A percentile compares a stretch with the other conserved stretches of the same genome.
phyloP scores from a whole-genome alignment of 2,797 vertebrate species.

The Hyperoplus lanceolatus region DNA sequence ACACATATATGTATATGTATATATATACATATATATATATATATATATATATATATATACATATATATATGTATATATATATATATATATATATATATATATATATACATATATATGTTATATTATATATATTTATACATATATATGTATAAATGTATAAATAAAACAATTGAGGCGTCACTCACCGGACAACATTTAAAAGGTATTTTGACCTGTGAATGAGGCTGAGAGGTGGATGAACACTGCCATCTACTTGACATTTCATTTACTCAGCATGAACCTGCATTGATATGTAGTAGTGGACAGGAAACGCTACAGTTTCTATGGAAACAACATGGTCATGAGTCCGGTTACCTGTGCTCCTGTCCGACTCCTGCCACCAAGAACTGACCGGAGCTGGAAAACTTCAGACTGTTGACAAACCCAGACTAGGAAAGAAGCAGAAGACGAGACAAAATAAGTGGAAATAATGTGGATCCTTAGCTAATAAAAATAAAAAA shows the following conservation, averaged over 20 bases:
- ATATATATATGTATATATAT: too few species aligned
- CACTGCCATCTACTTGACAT: constrained; percentile 68
- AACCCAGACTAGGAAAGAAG: constrained; percentile 89
- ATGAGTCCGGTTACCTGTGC: constrained; percentile 88
- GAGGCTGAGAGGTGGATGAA: constrained; percentile 9
- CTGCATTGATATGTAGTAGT: neutral
- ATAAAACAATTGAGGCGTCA: neutral
- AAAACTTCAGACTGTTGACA: constrained; percentile 96
- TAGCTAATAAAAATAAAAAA: neutral
- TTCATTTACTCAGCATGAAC: neutral
- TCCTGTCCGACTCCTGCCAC: constrained; percentile 96
- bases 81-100: too few species aligned
- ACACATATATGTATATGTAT: too few species aligned
- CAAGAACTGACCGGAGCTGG: constrained; percentile 90
- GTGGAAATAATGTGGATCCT: neutral
- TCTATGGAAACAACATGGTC: constrained; percentile 52
- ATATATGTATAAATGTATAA: too few species aligned
- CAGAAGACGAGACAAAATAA: neutral
- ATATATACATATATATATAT: too few species aligned
- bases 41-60: too few species aligned
- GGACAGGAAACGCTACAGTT: constrained; percentile 11
- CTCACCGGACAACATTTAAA: too few species aligned
- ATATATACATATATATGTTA: too few species aligned
- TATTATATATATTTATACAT: too few species aligned
- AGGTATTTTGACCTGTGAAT: neutral